Evolutionary conservation across 2,888 invertebrate genomes (phyloP).

Genomic region (Oxytorus armatus): DNA sequence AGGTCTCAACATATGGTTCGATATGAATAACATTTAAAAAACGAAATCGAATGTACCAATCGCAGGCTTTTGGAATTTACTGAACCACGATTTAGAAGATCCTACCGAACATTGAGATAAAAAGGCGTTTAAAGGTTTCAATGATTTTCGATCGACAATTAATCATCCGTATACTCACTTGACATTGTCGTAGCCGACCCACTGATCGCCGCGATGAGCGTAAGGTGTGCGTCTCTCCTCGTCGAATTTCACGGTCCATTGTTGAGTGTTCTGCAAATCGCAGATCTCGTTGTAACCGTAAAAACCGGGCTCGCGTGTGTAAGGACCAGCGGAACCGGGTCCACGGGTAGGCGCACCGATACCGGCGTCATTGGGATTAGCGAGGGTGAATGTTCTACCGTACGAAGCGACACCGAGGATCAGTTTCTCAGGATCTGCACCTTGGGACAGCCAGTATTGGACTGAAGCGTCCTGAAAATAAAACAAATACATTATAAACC

Average conservation of each 20-base stretch:
- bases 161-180: conserved; percentile 72
- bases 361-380: conserved; percentile 82
- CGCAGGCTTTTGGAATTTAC: too few relatives aligned
- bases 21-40: neutral
- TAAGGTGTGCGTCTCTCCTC: conserved; percentile 84
- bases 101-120: too few relatives aligned
- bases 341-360: conserved; percentile 87
- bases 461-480: conserved; percentile 84
- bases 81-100: too few relatives aligned
- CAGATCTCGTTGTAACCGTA: conserved; percentile 90
- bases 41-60: neutral
- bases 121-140: too few relatives aligned
- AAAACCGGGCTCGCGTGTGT: conserved; percentile 87
- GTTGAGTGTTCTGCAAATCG: conserved; percentile 71
- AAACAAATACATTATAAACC: neutral
- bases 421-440: conserved; percentile 88
- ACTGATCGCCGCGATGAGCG: conserved; percentile 78
- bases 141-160: too few relatives aligned
- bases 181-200: conserved; percentile 77
- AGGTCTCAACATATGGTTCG: neutral
- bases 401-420: conserved; percentile 90
- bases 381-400: conserved; percentile 88
- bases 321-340: conserved; percentile 88
- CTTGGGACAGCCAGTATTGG: conserved; percentile 86
- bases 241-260: conserved; percentile 82